Percentiles rank a stretch among this genome's conserved stretches.
phyloP scores from a whole-genome alignment of 2,888 invertebrate genomes.

The Agonum fuliginosum region DNA sequence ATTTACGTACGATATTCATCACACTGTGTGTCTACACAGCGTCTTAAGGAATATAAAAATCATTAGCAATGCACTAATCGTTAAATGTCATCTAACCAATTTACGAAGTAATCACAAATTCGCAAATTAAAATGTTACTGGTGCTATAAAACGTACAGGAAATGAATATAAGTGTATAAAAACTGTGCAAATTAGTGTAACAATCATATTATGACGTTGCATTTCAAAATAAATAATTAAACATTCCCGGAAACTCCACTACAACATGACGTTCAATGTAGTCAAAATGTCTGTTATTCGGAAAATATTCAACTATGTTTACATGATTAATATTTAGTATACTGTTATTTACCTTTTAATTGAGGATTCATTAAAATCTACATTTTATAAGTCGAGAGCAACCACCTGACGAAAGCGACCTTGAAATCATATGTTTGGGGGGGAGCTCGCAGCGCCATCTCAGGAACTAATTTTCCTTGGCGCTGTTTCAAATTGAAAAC shows the following conservation, averaged over 20 bases:
- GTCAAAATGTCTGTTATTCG: not conserved
- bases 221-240: slow-evolving; percentile 49
- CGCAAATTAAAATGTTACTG: not conserved
- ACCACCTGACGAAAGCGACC: no score
- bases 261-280: slow-evolving; percentile 34
- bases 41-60: slow-evolving; percentile 38
- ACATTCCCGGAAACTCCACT: slow-evolving; percentile 23
- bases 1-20: slow-evolving; percentile 96
- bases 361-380: slow-evolving; percentile 46
- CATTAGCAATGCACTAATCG: slow-evolving; percentile 16
- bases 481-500: no score
- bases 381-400: no score
- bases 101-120: slow-evolving; percentile 1
- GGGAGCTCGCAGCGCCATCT: no score
- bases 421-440: no score
- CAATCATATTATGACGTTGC: slow-evolving; percentile 22
- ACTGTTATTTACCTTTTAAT: slow-evolving; percentile 36
- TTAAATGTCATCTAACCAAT: slow-evolving; percentile 14
- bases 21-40: slow-evolving; percentile 57
- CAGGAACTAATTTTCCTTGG: no score
- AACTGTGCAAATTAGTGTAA: not conserved
- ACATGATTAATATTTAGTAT: not conserved
- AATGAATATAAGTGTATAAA: not conserved
- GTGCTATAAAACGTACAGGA: not conserved
- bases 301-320: not conserved